phyloP scores from a whole-genome alignment of 1,140 invertebrate species.

The Panonychus citri region DNA sequence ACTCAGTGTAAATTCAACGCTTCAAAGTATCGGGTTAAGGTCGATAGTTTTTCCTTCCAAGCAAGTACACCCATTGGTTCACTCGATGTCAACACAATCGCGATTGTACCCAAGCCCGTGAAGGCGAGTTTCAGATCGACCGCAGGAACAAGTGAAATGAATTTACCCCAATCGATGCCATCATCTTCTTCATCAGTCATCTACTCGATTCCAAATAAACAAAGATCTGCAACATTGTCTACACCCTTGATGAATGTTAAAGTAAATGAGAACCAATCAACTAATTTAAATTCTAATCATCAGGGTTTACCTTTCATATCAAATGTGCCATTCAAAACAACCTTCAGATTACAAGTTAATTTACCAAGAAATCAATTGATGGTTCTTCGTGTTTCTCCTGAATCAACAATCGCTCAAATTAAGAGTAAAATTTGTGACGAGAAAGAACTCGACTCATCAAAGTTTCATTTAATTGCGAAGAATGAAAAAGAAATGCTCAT shows the following conservation, averaged over 20 bases:
- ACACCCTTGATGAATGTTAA: neutral
- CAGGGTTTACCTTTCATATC: neutral
- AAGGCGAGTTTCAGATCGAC: neutral
- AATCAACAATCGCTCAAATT: slow-evolving; percentile 37
- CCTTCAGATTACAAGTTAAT: slow-evolving; percentile 51
- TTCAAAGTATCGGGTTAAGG: slow-evolving; percentile 20
- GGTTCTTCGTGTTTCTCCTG: slow-evolving; percentile 42
- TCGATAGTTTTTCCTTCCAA: slow-evolving; percentile 40
- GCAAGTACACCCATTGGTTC: slow-evolving; percentile 51
- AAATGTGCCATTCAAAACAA: slow-evolving; percentile 26
- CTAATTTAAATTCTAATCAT: neutral
- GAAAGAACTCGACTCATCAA: slow-evolving; percentile 43
- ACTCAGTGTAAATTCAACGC: slow-evolving; percentile 33
- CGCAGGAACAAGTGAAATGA: neutral
- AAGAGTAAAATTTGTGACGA: slow-evolving; percentile 49
- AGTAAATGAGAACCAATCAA: neutral
- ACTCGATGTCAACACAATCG: slow-evolving; percentile 27
- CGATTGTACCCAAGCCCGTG: slow-evolving; percentile 32
- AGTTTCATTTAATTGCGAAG: slow-evolving; percentile 37
- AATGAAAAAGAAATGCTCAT: slow-evolving; percentile 4
- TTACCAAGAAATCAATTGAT: slow-evolving; percentile 57
- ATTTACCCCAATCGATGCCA: slow-evolving; percentile 10
- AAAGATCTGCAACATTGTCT: neutral
- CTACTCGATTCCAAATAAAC: neutral
- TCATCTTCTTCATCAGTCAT: neutral